These are phyloP conservation scores for Paracyprichromis sp. DNA, from an alignment of 2,113 vertebrate genomes.

Conservation along the genomic window DNA sequence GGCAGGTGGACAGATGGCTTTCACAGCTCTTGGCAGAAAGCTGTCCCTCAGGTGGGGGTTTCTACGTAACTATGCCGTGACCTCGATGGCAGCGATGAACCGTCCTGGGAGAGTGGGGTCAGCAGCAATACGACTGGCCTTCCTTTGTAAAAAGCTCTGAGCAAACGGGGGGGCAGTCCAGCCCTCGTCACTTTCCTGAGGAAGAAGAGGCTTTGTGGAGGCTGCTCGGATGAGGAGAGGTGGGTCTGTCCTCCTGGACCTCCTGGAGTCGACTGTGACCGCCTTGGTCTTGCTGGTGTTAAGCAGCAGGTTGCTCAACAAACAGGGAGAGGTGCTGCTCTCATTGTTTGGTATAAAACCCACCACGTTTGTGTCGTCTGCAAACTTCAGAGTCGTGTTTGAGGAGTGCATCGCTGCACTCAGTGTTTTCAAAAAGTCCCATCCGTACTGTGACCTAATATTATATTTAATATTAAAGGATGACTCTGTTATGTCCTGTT, in stretches of 20 bases:
- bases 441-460: neutral
- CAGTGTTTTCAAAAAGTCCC: neutral
- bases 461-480: neutral
- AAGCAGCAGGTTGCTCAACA: neutral
- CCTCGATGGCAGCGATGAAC: neutral
- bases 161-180: neutral
- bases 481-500: neutral
- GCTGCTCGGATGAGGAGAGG: neutral
- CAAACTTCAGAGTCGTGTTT: neutral
- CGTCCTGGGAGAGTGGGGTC: neutral
- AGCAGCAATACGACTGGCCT: accelerated
- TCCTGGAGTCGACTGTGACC: neutral
- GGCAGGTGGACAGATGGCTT: neutral
- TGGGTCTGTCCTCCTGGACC: neutral
- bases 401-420: neutral
- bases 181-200: accelerated
- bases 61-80: neutral
- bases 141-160: neutral
- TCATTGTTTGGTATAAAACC: neutral
- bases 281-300: neutral
- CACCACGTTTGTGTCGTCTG: neutral
- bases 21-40: neutral
- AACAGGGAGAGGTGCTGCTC: neutral
- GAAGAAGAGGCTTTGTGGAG: neutral
- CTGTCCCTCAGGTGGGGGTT: neutral